phyloP scores from a whole-genome alignment of 2,888 invertebrate species.

The Tholera decimalis region DNA sequence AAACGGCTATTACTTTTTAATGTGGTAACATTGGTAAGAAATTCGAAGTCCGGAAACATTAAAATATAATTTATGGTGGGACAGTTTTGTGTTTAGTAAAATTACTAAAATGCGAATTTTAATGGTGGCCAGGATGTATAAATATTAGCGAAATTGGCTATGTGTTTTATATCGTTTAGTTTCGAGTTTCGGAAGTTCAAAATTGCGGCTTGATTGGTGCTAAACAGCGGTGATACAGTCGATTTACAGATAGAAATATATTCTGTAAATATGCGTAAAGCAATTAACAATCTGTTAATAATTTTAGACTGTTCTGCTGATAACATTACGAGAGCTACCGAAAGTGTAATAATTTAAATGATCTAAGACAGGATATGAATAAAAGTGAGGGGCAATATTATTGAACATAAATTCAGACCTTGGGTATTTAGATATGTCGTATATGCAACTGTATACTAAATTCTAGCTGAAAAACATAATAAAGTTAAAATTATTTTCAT shows the following conservation, averaged over 20 bases:
- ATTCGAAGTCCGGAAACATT: slow-evolving; percentile 88
- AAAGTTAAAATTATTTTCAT: not conserved
- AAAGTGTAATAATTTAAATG: slow-evolving; percentile 27
- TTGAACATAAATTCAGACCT: not conserved
- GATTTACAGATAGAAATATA: slow-evolving; percentile 59
- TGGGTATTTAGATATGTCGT: not conserved
- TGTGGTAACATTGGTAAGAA: slow-evolving; percentile 85
- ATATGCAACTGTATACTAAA: slow-evolving; percentile 28
- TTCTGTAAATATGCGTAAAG: slow-evolving; percentile 53
- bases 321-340: slow-evolving; percentile 34
- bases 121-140: slow-evolving; percentile 85
- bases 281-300: slow-evolving; percentile 63
- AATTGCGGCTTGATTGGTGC: slow-evolving; percentile 74
- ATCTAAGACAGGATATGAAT: slow-evolving; percentile 41
- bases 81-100: slow-evolving; percentile 87
- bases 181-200: slow-evolving; percentile 73
- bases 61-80: slow-evolving; percentile 87
- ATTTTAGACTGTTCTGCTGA: slow-evolving; percentile 47
- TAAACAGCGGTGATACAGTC: slow-evolving; percentile 62
- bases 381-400: slow-evolving; percentile 12
- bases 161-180: slow-evolving; percentile 79
- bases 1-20: slow-evolving; percentile 88
- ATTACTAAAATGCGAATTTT: slow-evolving; percentile 85
- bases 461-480: not conserved
- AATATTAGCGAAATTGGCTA: slow-evolving; percentile 83